Conservation (phyloP, 2,113 vertebrate species). For the Alethe diademata region DNA sequence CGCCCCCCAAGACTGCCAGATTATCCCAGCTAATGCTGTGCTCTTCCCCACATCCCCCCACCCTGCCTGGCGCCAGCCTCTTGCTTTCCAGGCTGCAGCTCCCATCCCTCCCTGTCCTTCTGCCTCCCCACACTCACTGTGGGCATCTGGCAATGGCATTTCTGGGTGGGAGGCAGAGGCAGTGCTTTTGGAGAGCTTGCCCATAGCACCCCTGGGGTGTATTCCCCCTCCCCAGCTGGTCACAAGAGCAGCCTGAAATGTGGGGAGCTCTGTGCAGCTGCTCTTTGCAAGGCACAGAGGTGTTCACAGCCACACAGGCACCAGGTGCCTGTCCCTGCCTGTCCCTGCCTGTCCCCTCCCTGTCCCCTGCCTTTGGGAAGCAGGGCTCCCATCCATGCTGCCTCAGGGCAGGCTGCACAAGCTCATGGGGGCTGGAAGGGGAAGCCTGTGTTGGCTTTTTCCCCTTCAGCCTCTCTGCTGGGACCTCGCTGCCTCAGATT, state of each 20-base stretch:
- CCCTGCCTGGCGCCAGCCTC: background rate
- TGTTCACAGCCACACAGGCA: background rate
- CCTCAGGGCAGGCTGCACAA: background rate
- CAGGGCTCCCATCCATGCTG: background rate
- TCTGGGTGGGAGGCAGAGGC: background rate
- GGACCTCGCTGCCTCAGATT: background rate
- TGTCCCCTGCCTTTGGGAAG: background rate
- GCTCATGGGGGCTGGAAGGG: background rate
- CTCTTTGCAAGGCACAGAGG: background rate
- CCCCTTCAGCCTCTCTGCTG: background rate
- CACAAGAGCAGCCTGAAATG: background rate
- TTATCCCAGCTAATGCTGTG: slow-evolving; percentile 27
- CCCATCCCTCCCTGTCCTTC: background rate
- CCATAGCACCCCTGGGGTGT: background rate
- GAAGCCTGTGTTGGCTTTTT: background rate
- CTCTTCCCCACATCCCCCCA: background rate
- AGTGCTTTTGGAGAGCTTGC: background rate
- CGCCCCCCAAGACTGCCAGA: slow-evolving; percentile 18
- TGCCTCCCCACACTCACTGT: background rate
- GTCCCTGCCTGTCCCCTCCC: background rate
- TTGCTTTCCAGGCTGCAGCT: background rate
- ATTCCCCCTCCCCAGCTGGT: fast-evolving
- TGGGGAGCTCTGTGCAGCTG: background rate
- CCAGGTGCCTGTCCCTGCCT: background rate
- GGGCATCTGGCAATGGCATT: background rate